These are phyloP conservation scores for Tachina grossa DNA, from an alignment of 2,888 invertebrate genomes.

Conservation along the genomic window DNA sequence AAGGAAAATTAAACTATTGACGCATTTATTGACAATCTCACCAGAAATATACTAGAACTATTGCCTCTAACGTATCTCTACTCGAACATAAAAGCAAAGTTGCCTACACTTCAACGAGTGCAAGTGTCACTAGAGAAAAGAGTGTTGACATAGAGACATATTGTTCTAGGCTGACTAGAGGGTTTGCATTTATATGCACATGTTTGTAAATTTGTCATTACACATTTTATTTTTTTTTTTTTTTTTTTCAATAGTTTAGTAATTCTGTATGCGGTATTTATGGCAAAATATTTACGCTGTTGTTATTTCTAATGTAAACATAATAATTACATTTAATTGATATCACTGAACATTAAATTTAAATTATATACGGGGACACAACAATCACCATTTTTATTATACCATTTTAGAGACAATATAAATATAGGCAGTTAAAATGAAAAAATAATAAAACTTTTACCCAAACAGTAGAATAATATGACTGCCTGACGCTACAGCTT, in stretches of 20 bases:
- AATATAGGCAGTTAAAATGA: neutral
- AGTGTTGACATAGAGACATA: too few relatives aligned
- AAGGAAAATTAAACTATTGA: too few relatives aligned
- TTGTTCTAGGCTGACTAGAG: too few relatives aligned
- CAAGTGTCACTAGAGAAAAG: too few relatives aligned
- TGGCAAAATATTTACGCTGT: slow-evolving; percentile 56
- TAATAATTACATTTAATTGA: slow-evolving; percentile 75
- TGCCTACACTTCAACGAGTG: too few relatives aligned
- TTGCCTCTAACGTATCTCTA: too few relatives aligned
- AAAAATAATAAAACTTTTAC: neutral
- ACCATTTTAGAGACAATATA: slow-evolving; percentile 30
- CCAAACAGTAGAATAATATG: slow-evolving; percentile 28
- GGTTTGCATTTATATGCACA: neutral
- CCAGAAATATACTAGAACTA: too few relatives aligned
- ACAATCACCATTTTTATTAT: slow-evolving; percentile 40
- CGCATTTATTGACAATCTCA: too few relatives aligned
- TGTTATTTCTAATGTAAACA: slow-evolving; percentile 70
- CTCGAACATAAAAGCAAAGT: too few relatives aligned
- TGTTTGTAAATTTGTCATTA: neutral
- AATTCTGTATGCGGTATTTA: slow-evolving; percentile 7
- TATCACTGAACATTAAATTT: slow-evolving; percentile 73
- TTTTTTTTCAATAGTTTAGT: neutral
- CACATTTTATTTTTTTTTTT: too few relatives aligned
- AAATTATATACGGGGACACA: slow-evolving; percentile 63
- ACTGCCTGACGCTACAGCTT: slow-evolving; percentile 13